A percentile compares a stretch with the other conserved stretches of the same genome.
Conservation (phyloP, 2,113 vertebrate genomes). For the Nansenia antarctica region DNA sequence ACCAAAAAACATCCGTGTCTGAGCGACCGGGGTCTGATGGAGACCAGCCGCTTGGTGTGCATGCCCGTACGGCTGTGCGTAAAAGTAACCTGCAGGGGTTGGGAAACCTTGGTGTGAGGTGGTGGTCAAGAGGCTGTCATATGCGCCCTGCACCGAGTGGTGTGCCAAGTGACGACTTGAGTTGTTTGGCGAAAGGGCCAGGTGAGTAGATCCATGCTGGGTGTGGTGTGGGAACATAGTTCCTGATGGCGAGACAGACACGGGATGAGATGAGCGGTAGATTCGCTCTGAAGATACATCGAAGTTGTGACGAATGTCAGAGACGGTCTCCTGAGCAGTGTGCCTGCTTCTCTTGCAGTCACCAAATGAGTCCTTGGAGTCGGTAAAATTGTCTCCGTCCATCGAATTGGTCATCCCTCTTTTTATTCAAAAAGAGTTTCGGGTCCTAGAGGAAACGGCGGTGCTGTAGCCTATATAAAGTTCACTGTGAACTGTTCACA, state of each 20-base stretch:
- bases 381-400: neutral
- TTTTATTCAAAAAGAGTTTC: neutral
- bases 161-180: conserved; percentile 86
- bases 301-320: conserved; percentile 86
- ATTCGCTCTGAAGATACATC: conserved; percentile 85
- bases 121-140: conserved; percentile 84
- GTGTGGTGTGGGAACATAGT: conserved; percentile 85
- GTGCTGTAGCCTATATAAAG: too few relatives aligned
- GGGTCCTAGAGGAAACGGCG: neutral
- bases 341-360: conserved; percentile 87
- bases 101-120: conserved; percentile 84
- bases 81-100: conserved; percentile 80
- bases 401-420: neutral
- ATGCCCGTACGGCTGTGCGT: conserved; percentile 85
- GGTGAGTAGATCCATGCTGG: conserved; percentile 83
- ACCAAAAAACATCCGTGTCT: conserved; percentile 81
- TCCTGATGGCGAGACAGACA: conserved; percentile 76
- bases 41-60: conserved; percentile 83
- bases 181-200: conserved; percentile 83
- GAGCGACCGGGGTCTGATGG: conserved; percentile 83
- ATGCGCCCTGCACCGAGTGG: conserved; percentile 85
- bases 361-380: conserved; percentile 85
- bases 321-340: conserved; percentile 85
- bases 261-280: conserved; percentile 83
- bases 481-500: too few relatives aligned